Evolutionary conservation across 2,113 vertebrate genomes (phyloP).

Genomic region (Gobiocypris rarus): DNA sequence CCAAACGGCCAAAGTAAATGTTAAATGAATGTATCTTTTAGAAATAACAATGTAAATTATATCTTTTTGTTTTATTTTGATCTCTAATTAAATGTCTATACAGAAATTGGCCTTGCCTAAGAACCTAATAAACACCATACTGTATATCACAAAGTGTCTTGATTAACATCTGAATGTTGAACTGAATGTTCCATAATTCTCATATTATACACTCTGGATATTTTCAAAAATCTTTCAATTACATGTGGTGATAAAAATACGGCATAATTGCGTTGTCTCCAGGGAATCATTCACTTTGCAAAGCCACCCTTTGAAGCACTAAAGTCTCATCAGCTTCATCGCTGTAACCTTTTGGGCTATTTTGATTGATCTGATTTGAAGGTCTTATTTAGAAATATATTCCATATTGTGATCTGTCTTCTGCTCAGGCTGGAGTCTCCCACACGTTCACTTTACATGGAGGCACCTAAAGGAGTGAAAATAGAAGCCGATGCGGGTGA

Average conservation of each 20-base stretch:
- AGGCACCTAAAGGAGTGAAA: slow-evolving; percentile 94
- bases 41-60: too few species aligned
- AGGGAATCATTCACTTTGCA: slow-evolving; percentile 28
- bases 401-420: background rate
- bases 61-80: too few species aligned
- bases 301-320: slow-evolving; percentile 14
- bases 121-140: too few species aligned
- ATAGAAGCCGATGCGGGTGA: slow-evolving; percentile 96
- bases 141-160: background rate
- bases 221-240: slow-evolving; percentile 28
- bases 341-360: background rate
- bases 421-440: slow-evolving; percentile 92
- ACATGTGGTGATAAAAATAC: background rate
- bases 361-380: slow-evolving; percentile 6
- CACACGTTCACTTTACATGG: slow-evolving; percentile 92
- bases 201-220: background rate
- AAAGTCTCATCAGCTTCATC: slow-evolving; percentile 27
- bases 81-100: too few species aligned
- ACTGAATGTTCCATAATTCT: background rate
- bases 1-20: too few species aligned
- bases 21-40: too few species aligned
- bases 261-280: slow-evolving; percentile 13
- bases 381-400: background rate
- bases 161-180: background rate
- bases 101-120: too few species aligned